These are phyloP conservation scores for Grus americana DNA, from an alignment of 2,113 vertebrate species.

Conservation along the genomic window DNA sequence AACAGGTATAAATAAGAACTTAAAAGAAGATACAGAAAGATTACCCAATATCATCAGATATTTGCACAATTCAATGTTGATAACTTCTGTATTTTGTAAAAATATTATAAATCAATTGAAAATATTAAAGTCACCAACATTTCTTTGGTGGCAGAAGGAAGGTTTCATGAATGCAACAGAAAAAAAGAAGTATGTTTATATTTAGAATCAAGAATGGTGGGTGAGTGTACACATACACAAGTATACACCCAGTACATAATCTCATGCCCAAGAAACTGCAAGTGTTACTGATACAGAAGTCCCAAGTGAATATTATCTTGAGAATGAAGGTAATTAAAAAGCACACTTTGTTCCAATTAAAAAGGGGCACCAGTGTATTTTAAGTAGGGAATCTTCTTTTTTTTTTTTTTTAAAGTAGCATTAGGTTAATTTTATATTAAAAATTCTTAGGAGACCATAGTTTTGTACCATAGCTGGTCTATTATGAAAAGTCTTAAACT, in stretches of 20 bases:
- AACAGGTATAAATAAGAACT: background rate
- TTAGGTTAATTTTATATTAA: background rate
- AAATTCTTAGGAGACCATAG: background rate
- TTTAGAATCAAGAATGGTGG: background rate
- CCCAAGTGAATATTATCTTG: background rate
- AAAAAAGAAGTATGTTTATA: background rate
- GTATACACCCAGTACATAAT: too few species aligned
- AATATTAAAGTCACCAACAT: background rate
- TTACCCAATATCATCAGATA: background rate
- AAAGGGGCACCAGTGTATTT: background rate
- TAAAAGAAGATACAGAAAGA: background rate
- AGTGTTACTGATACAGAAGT: background rate
- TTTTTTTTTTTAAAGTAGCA: background rate
- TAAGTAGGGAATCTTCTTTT: background rate
- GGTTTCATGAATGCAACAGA: background rate
- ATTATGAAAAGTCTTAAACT: background rate
- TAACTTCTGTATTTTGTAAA: background rate
- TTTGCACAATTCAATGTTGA: background rate
- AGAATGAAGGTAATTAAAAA: background rate
- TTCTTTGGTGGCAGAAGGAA: background rate
- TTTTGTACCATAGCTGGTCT: background rate
- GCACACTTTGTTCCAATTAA: background rate
- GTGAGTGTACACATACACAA: background rate
- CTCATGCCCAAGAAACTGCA: background rate
- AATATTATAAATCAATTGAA: background rate